phyloP scores from a whole-genome alignment of 1,140 invertebrate genomes.

The Cherax destructor region DNA sequence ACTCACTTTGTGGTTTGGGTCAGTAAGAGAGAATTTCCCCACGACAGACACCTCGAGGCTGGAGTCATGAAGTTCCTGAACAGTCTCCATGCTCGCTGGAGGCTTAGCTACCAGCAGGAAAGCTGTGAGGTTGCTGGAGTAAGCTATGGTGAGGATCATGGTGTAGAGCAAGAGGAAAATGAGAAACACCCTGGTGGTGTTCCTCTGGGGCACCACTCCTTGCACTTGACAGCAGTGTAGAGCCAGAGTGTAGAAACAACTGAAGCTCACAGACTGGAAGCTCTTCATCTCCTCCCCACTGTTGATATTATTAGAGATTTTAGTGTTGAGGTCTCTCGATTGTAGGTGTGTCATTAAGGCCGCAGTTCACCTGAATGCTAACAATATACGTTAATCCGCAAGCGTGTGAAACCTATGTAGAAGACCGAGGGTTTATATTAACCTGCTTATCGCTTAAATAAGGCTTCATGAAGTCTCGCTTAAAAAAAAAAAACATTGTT shows the following conservation, averaged over 20 bases:
- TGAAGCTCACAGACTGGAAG: not conserved
- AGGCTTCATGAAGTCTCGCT: too few relatives aligned
- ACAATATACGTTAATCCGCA: too few relatives aligned
- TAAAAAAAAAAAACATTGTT: too few relatives aligned
- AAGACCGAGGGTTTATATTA: too few relatives aligned
- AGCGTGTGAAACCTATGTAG: too few relatives aligned
- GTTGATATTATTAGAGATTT: not conserved
- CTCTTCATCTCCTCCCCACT: not conserved
- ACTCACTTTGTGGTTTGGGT: not conserved
- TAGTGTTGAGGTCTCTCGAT: too few relatives aligned
- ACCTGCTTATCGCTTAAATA: too few relatives aligned
- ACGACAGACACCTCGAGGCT: not conserved
- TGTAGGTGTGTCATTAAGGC: too few relatives aligned
- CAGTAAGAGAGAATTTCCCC: not conserved
- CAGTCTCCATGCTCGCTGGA: not conserved
- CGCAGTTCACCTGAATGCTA: too few relatives aligned
- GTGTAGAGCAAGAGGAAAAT: not conserved
- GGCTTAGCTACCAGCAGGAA: not conserved
- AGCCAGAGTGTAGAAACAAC: slow-evolving; percentile 21
- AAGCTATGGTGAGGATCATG: not conserved
- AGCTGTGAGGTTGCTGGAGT: not conserved
- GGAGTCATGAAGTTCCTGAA: not conserved
- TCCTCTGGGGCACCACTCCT: not conserved
- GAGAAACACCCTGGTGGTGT: not conserved
- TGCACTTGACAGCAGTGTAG: slow-evolving; percentile 23